Base-by-base conservation (phyloP, 2,888 invertebrate genomes). In the Cyclophora albipunctata region DNA sequence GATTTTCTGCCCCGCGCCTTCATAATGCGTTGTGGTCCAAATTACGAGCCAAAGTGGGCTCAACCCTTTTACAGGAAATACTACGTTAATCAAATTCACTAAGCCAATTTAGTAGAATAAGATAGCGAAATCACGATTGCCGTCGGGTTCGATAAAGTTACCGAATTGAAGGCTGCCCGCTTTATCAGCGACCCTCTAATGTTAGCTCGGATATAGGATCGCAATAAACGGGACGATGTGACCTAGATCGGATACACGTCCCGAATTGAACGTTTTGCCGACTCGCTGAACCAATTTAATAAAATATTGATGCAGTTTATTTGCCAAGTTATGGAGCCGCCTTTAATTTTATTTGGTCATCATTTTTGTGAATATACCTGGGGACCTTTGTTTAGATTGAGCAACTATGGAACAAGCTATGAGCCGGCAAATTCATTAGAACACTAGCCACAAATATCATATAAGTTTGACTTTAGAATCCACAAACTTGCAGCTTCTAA, bases 71-170 rank as follows among this genome's bases (percentile, higher is more conserved):
- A 54, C 58, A 67, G 73, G 72, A 73, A 78, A 75, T 74, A 73
- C 74, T 75, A 69, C 72, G 75, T 80, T 84, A 83, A 84, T 84
- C 84, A 80, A 82, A 84, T 80, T 78, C 76, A 75, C 78, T 79
- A 71, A 75, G 73, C 78, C 82, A 81, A 84, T 84, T 75, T 79
- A 75, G 71, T 69, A 61, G 58, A 66, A 73, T 75, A 76, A 77
- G 81, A 83, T 81, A 82, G 70, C 70, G 65, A 72, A 77, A 78
- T 74, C 73, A 67, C 72, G 74, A 82, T 75, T 72, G 73, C 71
- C 66, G 54, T 54, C 62, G 54, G 62, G 63, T 58, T 65, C 66
- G 78, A 81, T 81, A 81, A 73, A 69, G 68, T 70, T 67, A 73
- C 71, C 66, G 59, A 65, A 59, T 61, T n/a, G n/a, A n/a, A n/a